Base-by-base conservation (phyloP, 2,797 vertebrate species). In the Poecilia picta region DNA sequence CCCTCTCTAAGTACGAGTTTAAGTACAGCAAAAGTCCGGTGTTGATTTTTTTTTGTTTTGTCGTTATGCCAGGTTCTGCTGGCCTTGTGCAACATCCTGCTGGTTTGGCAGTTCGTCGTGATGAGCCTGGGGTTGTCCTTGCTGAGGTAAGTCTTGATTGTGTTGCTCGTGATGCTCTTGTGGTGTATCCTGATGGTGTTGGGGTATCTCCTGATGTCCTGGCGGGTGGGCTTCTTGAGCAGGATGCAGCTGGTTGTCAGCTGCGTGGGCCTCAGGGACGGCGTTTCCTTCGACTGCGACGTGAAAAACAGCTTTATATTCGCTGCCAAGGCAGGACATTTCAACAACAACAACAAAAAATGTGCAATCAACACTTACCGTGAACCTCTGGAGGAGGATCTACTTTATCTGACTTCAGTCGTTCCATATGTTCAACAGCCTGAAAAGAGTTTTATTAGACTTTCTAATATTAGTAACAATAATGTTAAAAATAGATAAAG, bases 381-480 rank as follows among this genome's bases (percentile, higher is more conserved):
- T 90, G 93, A 84, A 95, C 95, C 84, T 96, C 96, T 71, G 96
- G 91, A 72, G 95, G 95, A 55, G 94, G 92, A 28, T 94, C 95
- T 79, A 89, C 93, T 76, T 97, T 97, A 80, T 97, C 97, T 59
- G 95, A 92, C 93, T 97, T 99, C 86, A 98, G 96, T 46, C 96
- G 95, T 85, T 98, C 98, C 98, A 99, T 97, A 79, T 99, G 97
- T 79, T 99, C 97, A 66, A 98, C 96, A 0, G 97, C 98, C 98
- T 99, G 85, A 70, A 89, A 87, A 1, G 62, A 83, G 41, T 72
- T 75, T 31, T 59, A 23, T 25, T 31, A 74, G 1, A 2, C 76
- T 53, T 49, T n/a, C 11, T 71, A 62, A 28, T 2, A 66, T 33
- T 8, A 20, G 33, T 41, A 68, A 23, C 31, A 41, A 23, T 66